Percentiles rank a stretch among this genome's conserved stretches.
phyloP scores from a whole-genome alignment of 2,888 invertebrate genomes.

The Apantesis nais region DNA sequence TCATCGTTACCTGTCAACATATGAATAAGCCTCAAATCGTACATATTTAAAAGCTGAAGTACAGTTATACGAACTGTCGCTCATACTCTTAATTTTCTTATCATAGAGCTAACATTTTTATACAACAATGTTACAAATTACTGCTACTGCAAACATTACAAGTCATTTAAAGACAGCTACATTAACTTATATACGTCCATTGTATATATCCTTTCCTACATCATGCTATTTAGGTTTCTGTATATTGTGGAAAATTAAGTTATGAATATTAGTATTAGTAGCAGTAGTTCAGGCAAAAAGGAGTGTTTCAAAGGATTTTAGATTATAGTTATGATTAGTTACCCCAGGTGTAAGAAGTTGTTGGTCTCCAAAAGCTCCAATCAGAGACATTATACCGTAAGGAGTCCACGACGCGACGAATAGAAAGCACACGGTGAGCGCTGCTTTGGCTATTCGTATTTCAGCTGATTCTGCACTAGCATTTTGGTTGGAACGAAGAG shows the following conservation, averaged over 20 bases:
- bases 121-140: too few relatives aligned
- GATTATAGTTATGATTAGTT: slow-evolving; percentile 31
- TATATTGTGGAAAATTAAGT: neutral
- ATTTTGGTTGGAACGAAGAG: slow-evolving; percentile 90
- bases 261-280: too few relatives aligned
- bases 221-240: too few relatives aligned
- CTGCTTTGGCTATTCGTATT: slow-evolving; percentile 94
- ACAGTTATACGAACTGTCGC: too few relatives aligned
- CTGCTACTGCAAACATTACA: too few relatives aligned
- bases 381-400: slow-evolving; percentile 92
- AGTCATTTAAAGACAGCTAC: too few relatives aligned
- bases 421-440: slow-evolving; percentile 93
- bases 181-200: too few relatives aligned
- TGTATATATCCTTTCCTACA: too few relatives aligned
- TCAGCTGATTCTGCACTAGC: slow-evolving; percentile 91
- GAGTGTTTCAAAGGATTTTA: neutral
- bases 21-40: neutral
- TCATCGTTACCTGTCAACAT: slow-evolving; percentile 88
- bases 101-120: too few relatives aligned
- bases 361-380: slow-evolving; percentile 93
- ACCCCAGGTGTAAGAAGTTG: slow-evolving; percentile 89
- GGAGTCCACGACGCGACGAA: slow-evolving; percentile 96
- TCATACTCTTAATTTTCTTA: too few relatives aligned
- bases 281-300: neutral
- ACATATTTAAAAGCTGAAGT: too few relatives aligned